Base-by-base conservation (phyloP, 2,113 vertebrate genomes). In the Anarhynchus alexandrinus region DNA sequence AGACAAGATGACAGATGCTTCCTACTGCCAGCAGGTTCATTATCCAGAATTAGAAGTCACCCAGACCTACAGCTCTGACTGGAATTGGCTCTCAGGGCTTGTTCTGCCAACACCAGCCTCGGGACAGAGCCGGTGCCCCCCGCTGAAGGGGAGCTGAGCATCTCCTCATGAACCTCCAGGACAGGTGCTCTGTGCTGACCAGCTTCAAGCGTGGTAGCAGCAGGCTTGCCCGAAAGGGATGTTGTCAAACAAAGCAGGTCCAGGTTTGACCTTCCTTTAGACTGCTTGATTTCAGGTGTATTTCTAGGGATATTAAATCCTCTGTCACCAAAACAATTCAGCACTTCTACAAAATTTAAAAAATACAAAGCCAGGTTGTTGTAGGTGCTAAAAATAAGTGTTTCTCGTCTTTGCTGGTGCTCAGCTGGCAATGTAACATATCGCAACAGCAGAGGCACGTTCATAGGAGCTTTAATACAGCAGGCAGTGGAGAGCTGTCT, bases 21-120 rank as follows among this genome's bases (percentile, higher is more conserved):
- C 58, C 55, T 77, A 20, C 38, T 78, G 64, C 77, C 87, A 94
- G 70, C 23, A 78, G 73, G n/a, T 93, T 96, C 89, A 55, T 93
- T 79, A 88, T 30, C 25, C 74, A 90, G 57, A 90, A 89, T 94
- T 91, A 92, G 73, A 92, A 93, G 54, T 45, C 77, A 88, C 25
- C 15, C n/a, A 89, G 89, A 76, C 34, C 77, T 72, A 29, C 20
- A 82, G 29, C 64, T 86, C 61, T 67, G 59, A 42, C 6, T 88
- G 27, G 20, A 66, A 43, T 21, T 62, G n/a, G 49, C 38, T 89
- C 26, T 38, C 45, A 52, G 51, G n/a, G 22, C 20, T 78, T 71
- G 61, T 17, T 87, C 58, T 95, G 73, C 61, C 58, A 57, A 43
- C 43, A 40, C 23, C 62, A 80, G 43, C 17, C 74, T 55, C 52